Percentiles rank a stretch among this genome's conserved stretches.
Conservation (phyloP, 2,113 vertebrate genomes). For the Anhinga rufa region DNA sequence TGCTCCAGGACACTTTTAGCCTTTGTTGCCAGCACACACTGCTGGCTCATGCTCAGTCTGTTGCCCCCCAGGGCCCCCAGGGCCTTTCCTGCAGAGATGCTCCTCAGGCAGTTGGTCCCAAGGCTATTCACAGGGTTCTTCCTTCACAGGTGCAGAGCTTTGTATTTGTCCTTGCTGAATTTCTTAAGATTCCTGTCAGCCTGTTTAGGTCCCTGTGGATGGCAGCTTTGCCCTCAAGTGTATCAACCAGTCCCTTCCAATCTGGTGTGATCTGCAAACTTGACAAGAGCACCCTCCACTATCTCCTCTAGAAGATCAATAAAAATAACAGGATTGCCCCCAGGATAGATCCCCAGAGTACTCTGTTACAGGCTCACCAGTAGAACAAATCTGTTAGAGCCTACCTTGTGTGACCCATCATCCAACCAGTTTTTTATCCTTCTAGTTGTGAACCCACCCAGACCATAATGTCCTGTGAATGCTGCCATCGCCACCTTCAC, state of each 20-base stretch:
- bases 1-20: background rate
- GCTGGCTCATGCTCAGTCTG: background rate
- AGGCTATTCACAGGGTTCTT: background rate
- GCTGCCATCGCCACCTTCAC: background rate
- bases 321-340: background rate
- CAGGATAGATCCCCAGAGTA: background rate
- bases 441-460: background rate
- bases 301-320: background rate
- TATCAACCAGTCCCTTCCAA: background rate
- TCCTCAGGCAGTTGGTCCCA: background rate
- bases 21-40: background rate
- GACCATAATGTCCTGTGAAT: background rate
- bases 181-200: background rate
- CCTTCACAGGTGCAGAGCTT: background rate
- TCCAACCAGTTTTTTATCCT: background rate
- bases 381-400: background rate
- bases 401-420: background rate
- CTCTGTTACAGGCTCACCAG: background rate
- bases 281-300: rapidly evolving
- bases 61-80: background rate
- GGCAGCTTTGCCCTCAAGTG: background rate
- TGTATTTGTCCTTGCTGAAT: background rate
- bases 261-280: background rate
- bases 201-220: background rate
- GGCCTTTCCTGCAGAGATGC: background rate